These are phyloP conservation scores for Pegoplata infirma DNA, from an alignment of 2,888 invertebrate genomes.

Conservation along the genomic window DNA sequence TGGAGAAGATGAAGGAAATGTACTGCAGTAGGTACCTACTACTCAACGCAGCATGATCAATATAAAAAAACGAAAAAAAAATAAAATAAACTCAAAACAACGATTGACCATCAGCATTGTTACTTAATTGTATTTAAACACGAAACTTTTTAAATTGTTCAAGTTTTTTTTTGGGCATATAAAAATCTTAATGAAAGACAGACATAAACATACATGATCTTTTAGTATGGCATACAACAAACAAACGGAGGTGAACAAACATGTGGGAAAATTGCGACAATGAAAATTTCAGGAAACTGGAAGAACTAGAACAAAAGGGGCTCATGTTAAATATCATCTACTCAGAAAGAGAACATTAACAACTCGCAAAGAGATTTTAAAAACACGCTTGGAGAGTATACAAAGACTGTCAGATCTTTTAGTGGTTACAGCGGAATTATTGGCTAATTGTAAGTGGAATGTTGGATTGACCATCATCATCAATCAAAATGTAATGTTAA, in stretches of 20 bases:
- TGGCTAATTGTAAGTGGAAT: no score
- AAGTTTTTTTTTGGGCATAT: conserved; percentile 49
- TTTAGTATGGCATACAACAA: conserved; percentile 12
- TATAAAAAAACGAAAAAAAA: conserved; percentile 30
- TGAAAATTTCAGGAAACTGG: no score
- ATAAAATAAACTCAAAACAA: conserved; percentile 20
- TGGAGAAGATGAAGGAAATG: not conserved
- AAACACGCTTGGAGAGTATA: no score
- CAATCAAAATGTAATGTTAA: no score
- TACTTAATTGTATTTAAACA: conserved; percentile 77
- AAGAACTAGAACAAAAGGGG: no score
- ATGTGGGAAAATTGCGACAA: no score
- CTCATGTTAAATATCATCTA: no score
- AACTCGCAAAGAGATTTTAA: no score
- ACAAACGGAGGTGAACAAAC: conserved; percentile 28
- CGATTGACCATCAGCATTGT: conserved; percentile 69
- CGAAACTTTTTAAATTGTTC: conserved; percentile 72
- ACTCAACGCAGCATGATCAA: conserved; percentile 44
- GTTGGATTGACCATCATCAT: no score
- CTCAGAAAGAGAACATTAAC: no score
- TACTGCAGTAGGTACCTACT: conserved; percentile 4
- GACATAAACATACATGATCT: conserved; percentile 54
- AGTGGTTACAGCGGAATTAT: no score
- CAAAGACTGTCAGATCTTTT: no score
- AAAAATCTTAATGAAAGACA: conserved; percentile 62